Base-by-base conservation (phyloP, 2,113 vertebrate genomes). In the Paraplagusia blochii region DNA sequence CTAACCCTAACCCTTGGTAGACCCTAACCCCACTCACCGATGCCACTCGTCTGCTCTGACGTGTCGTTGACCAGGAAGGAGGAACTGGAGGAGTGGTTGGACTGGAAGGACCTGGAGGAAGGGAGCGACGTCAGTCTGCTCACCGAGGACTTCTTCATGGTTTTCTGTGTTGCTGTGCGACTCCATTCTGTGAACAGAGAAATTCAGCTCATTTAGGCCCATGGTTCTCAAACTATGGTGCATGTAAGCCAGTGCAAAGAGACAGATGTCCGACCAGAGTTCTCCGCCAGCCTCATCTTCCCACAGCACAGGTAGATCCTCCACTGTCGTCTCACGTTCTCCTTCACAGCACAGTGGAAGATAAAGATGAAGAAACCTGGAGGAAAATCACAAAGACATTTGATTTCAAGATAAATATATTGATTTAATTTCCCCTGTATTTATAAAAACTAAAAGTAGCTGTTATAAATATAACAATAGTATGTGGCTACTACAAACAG, bases 301-400 rank as follows among this genome's bases (percentile, higher is more conserved):
- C 95, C 97, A 79, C 95, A 99, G 77, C 97, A 99, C 47, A 98
- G 88, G 59, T 95, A 93, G 1, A 87, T 89, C 74, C 92, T 94
- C 97, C 97, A 99, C 44, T 98, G 95, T 55, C 89, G 92, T 59
- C 95, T 92, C 63, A 98, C 95, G 16, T 91, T 95, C 35, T 98
- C 96, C 77, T 98, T 98, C 53, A 90, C 84, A 49, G 90, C 92
- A 75, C 97, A 98, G 85, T 98, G 94, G 77, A 98, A 95, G 39
- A 97, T 61, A 82, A 98, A 99, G 83, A 99, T 98, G 63, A 98
- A 99, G 81, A 96, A 93, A n/a, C 97, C 97, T 99, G 53, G 11
- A 44, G 7, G 33, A 33, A 12, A 18, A 40, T 18, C 35, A 42
- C 11, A 18, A 40, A 47, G 6, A n/a, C n/a, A n/a, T n/a, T n/a